These are phyloP conservation scores for Aptenodytes patagonicus DNA, from an alignment of 2,113 vertebrate genomes.

Conservation along the genomic window DNA sequence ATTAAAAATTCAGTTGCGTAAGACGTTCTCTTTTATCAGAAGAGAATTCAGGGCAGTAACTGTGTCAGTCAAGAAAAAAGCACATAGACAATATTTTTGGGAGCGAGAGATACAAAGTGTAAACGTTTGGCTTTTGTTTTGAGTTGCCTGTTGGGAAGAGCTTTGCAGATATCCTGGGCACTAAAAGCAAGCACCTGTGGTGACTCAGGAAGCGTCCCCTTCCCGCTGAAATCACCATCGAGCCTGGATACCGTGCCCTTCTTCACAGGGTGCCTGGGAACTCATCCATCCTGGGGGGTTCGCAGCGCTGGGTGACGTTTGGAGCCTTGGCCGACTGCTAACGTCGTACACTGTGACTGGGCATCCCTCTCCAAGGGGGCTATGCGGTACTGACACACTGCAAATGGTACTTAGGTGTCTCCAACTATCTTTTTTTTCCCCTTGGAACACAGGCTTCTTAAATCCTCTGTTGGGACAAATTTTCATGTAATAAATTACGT, in stretches of 20 bases:
- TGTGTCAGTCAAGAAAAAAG: neutral
- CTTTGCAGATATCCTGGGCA: neutral
- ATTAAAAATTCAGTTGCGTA: neutral
- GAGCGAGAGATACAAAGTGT: neutral
- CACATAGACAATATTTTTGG: neutral
- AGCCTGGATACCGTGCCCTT: too few species aligned
- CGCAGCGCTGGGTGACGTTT: fast-evolving
- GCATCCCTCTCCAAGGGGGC: too few species aligned
- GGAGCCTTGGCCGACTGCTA: fast-evolving
- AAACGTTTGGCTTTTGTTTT: neutral
- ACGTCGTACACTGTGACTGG: fast-evolving
- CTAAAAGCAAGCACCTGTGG: neutral
- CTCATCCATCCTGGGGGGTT: too few species aligned
- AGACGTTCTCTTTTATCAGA: neutral
- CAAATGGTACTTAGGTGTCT: too few species aligned
- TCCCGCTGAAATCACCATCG: neutral
- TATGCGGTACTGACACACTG: fast-evolving
- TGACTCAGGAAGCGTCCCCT: neutral
- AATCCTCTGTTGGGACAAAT: neutral
- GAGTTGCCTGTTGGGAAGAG: neutral
- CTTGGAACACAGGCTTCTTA: neutral
- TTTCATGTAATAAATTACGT: neutral
- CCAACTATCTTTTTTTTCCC: too few species aligned
- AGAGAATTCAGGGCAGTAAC: neutral
- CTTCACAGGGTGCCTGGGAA: neutral